Conservation (phyloP, 2,113 vertebrate species). For the Sinosuthora webbiana region DNA sequence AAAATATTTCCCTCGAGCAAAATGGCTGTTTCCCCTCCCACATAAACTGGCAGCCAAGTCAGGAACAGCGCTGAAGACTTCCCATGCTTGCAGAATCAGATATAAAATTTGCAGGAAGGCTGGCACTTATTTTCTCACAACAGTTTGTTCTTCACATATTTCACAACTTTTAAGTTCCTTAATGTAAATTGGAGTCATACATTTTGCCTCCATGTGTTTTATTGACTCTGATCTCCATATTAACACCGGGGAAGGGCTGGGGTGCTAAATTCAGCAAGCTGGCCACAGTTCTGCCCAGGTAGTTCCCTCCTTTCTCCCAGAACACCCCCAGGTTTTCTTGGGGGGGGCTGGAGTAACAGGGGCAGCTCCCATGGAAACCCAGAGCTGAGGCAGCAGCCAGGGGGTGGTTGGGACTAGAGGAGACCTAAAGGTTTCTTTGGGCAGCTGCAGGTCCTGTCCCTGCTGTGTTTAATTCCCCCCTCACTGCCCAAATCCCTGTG, state of each 20-base stretch:
- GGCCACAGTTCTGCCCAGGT: background rate
- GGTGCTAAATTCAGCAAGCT: slow-evolving; percentile 23
- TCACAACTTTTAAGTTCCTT: slow-evolving; percentile 70
- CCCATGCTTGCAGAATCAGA: slow-evolving; percentile 62
- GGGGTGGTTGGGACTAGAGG: background rate
- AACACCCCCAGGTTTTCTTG: background rate
- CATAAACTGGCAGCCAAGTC: slow-evolving; percentile 70
- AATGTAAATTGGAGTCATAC: slow-evolving; percentile 65
- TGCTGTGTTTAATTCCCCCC: background rate
- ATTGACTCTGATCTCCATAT: slow-evolving; percentile 60
- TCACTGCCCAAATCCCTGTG: background rate
- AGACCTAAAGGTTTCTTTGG: background rate
- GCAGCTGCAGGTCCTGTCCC: background rate
- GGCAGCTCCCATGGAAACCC: background rate
- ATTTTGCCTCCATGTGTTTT: slow-evolving; percentile 68
- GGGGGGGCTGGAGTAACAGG: background rate
- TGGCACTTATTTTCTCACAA: slow-evolving; percentile 72
- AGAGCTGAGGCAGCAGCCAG: background rate
- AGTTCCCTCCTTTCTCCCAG: background rate
- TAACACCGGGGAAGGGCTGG: background rate
- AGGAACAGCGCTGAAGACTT: slow-evolving; percentile 66
- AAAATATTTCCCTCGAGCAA: slow-evolving; percentile 60
- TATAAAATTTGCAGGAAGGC: slow-evolving; percentile 68
- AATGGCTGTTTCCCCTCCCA: slow-evolving; percentile 71
- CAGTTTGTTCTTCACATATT: slow-evolving; percentile 71